Evolutionary conservation across 1,140 invertebrate species (phyloP).

Genomic region (Glossosoma conforme): DNA sequence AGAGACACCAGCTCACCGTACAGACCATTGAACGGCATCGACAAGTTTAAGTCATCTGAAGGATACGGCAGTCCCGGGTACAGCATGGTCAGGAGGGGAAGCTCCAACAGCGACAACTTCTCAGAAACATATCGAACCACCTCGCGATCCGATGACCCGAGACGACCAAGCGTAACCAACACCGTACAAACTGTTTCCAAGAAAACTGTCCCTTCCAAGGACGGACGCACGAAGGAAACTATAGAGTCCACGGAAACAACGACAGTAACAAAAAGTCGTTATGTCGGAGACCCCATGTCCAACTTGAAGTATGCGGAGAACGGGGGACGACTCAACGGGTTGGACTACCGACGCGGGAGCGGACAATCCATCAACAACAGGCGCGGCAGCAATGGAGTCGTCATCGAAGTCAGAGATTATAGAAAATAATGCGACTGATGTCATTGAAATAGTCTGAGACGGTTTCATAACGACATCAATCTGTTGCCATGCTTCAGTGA

Average conservation of each 20-base stretch:
- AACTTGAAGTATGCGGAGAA: constrained; percentile 49
- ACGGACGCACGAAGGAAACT: constrained; percentile 57
- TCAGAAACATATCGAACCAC: constrained; percentile 64
- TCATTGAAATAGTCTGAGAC: too few species aligned
- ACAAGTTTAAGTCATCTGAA: constrained; percentile 43
- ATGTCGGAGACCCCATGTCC: constrained; percentile 45
- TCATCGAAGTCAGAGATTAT: constrained; percentile 47
- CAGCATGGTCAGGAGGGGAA: constrained; percentile 51
- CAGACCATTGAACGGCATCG: constrained; percentile 38
- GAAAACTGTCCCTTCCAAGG: constrained; percentile 57
- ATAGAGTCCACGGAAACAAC: constrained; percentile 64
- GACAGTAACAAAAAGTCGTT: constrained; percentile 60
- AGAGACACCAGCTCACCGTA: constrained; percentile 45
- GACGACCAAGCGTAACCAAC: constrained; percentile 59
- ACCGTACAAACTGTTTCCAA: constrained; percentile 62
- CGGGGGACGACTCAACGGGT: constrained; percentile 41
- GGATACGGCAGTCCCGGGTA: constrained; percentile 39
- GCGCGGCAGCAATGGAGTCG: constrained; percentile 47
- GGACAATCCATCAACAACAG: constrained; percentile 40
- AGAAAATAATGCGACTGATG: constrained; percentile 29
- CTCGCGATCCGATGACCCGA: constrained; percentile 58
- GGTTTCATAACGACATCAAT: constrained; percentile 2
- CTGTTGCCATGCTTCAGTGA: too few species aligned
- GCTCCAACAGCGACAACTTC: constrained; percentile 62
- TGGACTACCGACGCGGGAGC: constrained; percentile 41